A percentile compares a stretch with the other conserved stretches of the same genome.
Evolutionary conservation across 2,888 invertebrate species (phyloP).

Genomic region (Dicranocentrus wangi): DNA sequence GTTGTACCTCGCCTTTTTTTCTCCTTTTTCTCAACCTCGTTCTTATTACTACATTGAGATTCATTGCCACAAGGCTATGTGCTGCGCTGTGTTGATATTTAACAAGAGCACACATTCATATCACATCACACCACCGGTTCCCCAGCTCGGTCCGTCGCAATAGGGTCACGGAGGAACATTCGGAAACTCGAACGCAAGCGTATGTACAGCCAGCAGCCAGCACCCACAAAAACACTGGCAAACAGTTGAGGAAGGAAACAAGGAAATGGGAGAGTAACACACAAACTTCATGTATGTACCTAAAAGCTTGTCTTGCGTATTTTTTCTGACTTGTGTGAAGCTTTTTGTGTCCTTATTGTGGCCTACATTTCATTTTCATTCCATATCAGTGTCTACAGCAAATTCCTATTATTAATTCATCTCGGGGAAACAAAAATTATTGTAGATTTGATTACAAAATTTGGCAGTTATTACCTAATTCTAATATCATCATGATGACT

Average conservation of each 20-base stretch:
- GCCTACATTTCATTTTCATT: not conserved
- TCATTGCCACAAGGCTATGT: not conserved
- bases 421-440: not conserved
- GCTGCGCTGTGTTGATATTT: not conserved
- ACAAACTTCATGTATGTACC: not conserved
- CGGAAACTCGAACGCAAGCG: conserved; percentile 55
- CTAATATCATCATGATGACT: conserved; percentile 51
- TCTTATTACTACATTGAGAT: not conserved
- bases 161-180: conserved; percentile 54
- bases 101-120: not conserved
- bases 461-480: conserved; percentile 45
- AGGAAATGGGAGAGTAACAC: conserved; percentile 36
- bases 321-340: not conserved
- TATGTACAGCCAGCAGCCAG: conserved; percentile 46
- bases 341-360: not conserved
- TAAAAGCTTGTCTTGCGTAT: not conserved
- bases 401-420: not conserved
- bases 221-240: conserved; percentile 38
- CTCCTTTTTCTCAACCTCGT: conserved; percentile 3
- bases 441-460: conserved; percentile 1
- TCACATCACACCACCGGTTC: conserved; percentile 42
- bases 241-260: conserved; percentile 33
- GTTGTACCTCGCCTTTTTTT: not conserved
- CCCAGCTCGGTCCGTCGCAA: conserved; percentile 34
- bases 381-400: conserved; percentile 7